A percentile compares a stretch with the other conserved stretches of the same genome.
Conservation (phyloP, 2,888 invertebrate genomes). For the Dione juno region DNA sequence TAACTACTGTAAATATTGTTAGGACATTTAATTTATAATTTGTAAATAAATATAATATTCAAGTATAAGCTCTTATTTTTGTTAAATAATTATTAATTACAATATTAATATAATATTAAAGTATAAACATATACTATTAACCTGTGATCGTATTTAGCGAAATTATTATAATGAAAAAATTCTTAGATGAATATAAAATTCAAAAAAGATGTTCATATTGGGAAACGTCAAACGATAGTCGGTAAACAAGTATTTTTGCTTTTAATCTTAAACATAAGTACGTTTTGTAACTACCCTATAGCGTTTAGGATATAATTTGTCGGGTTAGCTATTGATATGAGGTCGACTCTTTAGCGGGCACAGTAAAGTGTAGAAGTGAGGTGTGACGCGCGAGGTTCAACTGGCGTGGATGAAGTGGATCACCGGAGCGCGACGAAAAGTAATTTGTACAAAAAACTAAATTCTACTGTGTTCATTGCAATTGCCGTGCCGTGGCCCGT, state of each 20-base stretch:
- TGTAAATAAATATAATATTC: slow-evolving; percentile 12
- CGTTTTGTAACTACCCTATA: slow-evolving; percentile 53
- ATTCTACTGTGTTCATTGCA: slow-evolving; percentile 77
- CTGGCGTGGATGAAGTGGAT: slow-evolving; percentile 73
- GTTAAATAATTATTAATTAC: slow-evolving; percentile 1
- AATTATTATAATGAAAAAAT: slow-evolving; percentile 67
- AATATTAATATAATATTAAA: slow-evolving; percentile 1
- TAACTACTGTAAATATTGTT: slow-evolving; percentile 11
- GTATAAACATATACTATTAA: not conserved
- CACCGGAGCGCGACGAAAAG: slow-evolving; percentile 82
- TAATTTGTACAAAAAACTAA: slow-evolving; percentile 82
- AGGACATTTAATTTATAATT: not conserved
- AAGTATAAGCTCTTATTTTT: not conserved
- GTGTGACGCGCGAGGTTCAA: slow-evolving; percentile 58
- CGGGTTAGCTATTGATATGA: slow-evolving; percentile 7
- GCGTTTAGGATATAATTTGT: not conserved
- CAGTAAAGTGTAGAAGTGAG: slow-evolving; percentile 37
- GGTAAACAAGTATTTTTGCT: slow-evolving; percentile 47
- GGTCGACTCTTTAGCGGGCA: slow-evolving; percentile 15
- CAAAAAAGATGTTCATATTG: slow-evolving; percentile 61
- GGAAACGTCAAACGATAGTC: slow-evolving; percentile 55
- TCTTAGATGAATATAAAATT: slow-evolving; percentile 72
- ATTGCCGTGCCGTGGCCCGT: slow-evolving; percentile 70
- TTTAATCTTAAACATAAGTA: slow-evolving; percentile 3
- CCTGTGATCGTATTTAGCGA: not conserved